A percentile compares a stretch with the other conserved stretches of the same genome.
phyloP scores from a whole-genome alignment of 2,888 invertebrate genomes.

The Kryphioiulus occultus region DNA sequence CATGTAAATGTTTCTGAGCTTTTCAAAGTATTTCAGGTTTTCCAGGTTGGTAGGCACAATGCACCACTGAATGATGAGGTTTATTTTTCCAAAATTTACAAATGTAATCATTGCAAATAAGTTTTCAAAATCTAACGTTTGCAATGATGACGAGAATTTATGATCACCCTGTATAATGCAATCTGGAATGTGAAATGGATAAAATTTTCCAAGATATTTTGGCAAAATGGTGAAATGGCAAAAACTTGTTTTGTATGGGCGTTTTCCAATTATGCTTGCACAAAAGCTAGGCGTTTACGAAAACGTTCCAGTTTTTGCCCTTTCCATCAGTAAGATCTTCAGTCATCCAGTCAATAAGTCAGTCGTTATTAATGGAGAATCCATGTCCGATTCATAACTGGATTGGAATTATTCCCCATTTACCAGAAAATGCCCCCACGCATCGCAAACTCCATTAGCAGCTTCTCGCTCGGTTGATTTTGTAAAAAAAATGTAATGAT shows the following conservation, averaged over 20 bases:
- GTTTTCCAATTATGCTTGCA: neutral
- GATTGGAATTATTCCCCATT: neutral
- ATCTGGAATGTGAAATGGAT: too few relatives aligned
- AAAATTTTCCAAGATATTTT: too few relatives aligned
- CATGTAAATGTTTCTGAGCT: too few relatives aligned
- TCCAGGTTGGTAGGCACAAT: too few relatives aligned
- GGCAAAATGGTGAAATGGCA: too few relatives aligned
- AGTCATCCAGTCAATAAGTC: neutral
- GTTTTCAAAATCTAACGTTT: too few relatives aligned
- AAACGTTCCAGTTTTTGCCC: neutral
- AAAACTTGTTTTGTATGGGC: neutral
- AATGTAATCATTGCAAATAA: too few relatives aligned
- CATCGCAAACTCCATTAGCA: neutral
- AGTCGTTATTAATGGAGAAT: neutral
- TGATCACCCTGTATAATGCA: too few relatives aligned
- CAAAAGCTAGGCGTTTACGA: neutral
- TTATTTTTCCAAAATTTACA: too few relatives aligned
- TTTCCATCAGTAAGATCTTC: neutral
- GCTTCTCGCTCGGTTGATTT: neutral
- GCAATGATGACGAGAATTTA: too few relatives aligned
- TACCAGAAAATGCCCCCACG: neutral
- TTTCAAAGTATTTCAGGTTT: too few relatives aligned
- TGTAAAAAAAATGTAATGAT: slow-evolving; percentile 5
- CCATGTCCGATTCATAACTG: slow-evolving; percentile 13
- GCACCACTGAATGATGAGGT: too few relatives aligned